These are phyloP conservation scores for Philereme vetulata DNA, from an alignment of 2,888 invertebrate species.

Conservation along the genomic window DNA sequence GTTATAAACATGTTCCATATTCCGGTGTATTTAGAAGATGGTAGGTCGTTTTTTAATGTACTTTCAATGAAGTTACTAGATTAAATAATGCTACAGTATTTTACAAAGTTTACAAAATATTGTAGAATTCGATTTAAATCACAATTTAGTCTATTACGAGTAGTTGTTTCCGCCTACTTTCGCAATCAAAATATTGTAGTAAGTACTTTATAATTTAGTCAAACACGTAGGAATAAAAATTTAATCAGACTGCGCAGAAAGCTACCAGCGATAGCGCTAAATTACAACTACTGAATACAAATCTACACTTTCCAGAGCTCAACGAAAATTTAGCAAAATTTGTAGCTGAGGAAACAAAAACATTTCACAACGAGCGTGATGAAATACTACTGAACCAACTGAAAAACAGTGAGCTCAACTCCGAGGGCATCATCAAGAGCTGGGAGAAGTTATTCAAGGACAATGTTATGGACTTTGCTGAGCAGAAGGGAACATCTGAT, in stretches of 20 bases:
- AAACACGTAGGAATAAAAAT: too few species aligned
- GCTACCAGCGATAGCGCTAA: too few species aligned
- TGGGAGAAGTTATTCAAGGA: slow-evolving; percentile 92
- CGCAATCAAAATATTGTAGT: background rate
- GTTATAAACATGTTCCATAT: slow-evolving; percentile 87
- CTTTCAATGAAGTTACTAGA: background rate
- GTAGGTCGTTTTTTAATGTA: slow-evolving; percentile 56
- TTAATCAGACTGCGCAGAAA: too few species aligned
- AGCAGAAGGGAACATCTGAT: slow-evolving; percentile 90
- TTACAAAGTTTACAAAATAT: background rate
- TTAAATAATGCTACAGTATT: background rate
- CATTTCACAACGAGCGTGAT: slow-evolving; percentile 87
- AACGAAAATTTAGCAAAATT: slow-evolving; percentile 85
- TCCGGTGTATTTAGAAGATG: slow-evolving; percentile 87
- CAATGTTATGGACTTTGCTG: slow-evolving; percentile 93
- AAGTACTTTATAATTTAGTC: too few species aligned
- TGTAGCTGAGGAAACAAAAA: slow-evolving; percentile 86
- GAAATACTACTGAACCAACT: slow-evolving; percentile 85
- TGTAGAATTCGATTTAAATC: background rate
- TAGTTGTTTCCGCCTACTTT: slow-evolving; percentile 14
- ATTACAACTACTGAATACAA: slow-evolving; percentile 14
- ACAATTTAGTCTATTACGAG: background rate
- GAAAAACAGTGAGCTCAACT: slow-evolving; percentile 85
- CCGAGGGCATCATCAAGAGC: slow-evolving; percentile 89
- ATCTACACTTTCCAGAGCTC: slow-evolving; percentile 73